Evolutionary conservation across 2,888 invertebrate species (phyloP).

Genomic region (Pristionchus arcanus): DNA sequence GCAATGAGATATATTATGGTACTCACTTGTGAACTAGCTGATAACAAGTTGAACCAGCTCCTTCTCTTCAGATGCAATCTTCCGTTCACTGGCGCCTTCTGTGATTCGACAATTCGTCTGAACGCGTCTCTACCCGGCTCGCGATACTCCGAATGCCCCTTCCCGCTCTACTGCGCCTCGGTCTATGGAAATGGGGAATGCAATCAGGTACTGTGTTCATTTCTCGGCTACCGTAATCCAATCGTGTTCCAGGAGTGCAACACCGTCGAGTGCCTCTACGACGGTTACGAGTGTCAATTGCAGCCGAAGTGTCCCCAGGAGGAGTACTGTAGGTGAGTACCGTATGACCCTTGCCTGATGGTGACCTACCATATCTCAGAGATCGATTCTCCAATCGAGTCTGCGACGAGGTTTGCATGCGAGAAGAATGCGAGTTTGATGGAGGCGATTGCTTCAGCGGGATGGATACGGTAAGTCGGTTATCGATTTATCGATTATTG

Average conservation of each 20-base stretch:
- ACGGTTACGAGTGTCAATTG: slow-evolving; percentile 35
- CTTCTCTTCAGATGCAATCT: slow-evolving; percentile 45
- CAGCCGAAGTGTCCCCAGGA: background rate
- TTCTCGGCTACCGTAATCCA: background rate
- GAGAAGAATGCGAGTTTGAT: slow-evolving; percentile 30
- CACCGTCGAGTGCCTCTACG: slow-evolving; percentile 38
- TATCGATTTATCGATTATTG: background rate
- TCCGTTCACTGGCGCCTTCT: slow-evolving; percentile 31
- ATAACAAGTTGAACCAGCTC: background rate
- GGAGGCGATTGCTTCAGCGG: slow-evolving; percentile 20
- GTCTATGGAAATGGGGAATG: slow-evolving; percentile 39
- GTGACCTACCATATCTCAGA: slow-evolving; percentile 9
- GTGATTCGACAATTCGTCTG: slow-evolving; percentile 31
- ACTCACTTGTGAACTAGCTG: background rate
- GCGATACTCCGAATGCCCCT: slow-evolving; percentile 7
- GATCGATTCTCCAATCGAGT: slow-evolving; percentile 1
- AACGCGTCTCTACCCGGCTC: slow-evolving; percentile 16
- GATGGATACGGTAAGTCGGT: slow-evolving; percentile 30
- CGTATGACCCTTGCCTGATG: background rate
- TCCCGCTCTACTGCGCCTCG: slow-evolving; percentile 31
- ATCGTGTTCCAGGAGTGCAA: slow-evolving; percentile 37
- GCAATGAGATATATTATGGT: no score
- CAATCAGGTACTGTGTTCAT: slow-evolving; percentile 14
- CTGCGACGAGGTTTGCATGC: slow-evolving; percentile 30
- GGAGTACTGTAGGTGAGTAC: slow-evolving; percentile 39